These are phyloP conservation scores for Busseola fusca DNA, from an alignment of 2,888 invertebrate species.

Conservation along the genomic window DNA sequence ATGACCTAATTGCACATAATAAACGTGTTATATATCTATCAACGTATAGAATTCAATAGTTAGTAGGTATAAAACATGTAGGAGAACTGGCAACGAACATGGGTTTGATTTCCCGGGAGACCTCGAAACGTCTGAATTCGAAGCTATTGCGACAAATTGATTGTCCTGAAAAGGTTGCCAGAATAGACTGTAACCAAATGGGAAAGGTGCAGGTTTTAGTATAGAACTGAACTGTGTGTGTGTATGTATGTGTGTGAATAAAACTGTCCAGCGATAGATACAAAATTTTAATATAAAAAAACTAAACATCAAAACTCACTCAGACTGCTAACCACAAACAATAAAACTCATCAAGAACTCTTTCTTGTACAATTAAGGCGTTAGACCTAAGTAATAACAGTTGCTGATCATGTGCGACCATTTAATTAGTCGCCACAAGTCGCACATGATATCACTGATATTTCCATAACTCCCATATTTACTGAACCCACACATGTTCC, in stretches of 20 bases:
- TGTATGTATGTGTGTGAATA: too few relatives aligned
- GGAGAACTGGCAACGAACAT: not conserved
- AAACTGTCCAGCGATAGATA: not conserved
- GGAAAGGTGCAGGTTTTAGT: not conserved
- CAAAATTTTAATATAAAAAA: too few relatives aligned
- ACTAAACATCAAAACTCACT: not conserved
- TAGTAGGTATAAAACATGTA: not conserved
- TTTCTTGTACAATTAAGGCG: slow-evolving; percentile 26
- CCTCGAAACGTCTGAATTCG: not conserved
- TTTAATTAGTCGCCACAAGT: slow-evolving; percentile 57
- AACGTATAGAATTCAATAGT: not conserved
- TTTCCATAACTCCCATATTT: slow-evolving; percentile 52
- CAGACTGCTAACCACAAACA: not conserved
- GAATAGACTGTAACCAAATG: not conserved
- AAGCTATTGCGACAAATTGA: not conserved
- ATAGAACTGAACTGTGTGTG: too few relatives aligned
- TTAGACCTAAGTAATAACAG: slow-evolving; percentile 31
- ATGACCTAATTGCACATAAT: not conserved
- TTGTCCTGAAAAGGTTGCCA: not conserved
- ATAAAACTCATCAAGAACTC: slow-evolving; percentile 24
- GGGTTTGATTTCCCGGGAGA: slow-evolving; percentile 13
- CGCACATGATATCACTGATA: slow-evolving; percentile 64
- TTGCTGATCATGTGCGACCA: slow-evolving; percentile 40
- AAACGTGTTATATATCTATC: not conserved
- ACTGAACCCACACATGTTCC: slow-evolving; percentile 49